phyloP scores from a whole-genome alignment of 2,888 invertebrate genomes.

The Drosophila lutescens region DNA sequence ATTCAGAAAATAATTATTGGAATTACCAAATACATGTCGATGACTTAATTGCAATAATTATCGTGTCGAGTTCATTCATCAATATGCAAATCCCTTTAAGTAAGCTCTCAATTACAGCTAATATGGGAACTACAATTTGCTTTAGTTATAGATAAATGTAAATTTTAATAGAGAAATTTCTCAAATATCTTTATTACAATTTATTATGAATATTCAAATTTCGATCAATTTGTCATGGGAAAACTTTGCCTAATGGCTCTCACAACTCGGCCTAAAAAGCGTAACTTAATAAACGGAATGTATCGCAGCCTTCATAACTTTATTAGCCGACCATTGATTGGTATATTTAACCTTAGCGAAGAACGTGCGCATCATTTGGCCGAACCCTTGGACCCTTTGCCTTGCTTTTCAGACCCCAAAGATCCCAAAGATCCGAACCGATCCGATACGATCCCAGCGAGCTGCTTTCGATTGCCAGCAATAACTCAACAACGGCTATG shows the following conservation, averaged over 20 bases:
- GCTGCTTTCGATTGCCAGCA: slow-evolving; percentile 69
- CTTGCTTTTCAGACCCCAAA: not conserved
- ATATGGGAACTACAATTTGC: slow-evolving; percentile 31
- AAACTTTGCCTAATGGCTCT: slow-evolving; percentile 22
- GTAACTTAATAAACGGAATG: slow-evolving; percentile 27
- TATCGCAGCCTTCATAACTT: slow-evolving; percentile 40
- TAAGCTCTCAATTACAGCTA: slow-evolving; percentile 24
- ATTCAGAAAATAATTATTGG: not conserved
- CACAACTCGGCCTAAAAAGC: slow-evolving; percentile 26
- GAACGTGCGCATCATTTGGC: slow-evolving; percentile 69
- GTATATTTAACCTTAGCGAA: slow-evolving; percentile 64
- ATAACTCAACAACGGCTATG: slow-evolving; percentile 71
- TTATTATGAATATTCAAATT: slow-evolving; percentile 37
- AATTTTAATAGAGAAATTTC: slow-evolving; percentile 23
- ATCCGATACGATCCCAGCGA: slow-evolving; percentile 53
- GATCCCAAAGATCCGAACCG: slow-evolving; percentile 42
- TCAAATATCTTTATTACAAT: slow-evolving; percentile 15
- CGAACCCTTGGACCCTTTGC: slow-evolving; percentile 22
- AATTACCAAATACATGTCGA: not conserved
- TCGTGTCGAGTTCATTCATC: slow-evolving; percentile 16
- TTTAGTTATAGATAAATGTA: slow-evolving; percentile 16
- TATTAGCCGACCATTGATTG: slow-evolving; percentile 48
- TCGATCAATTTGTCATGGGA: slow-evolving; percentile 43
- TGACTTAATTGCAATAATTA: slow-evolving; percentile 27
- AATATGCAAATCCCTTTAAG: slow-evolving; percentile 14